Base-by-base conservation (phyloP, 2,113 vertebrate species). In the Machaerirhynchus nigripectus region DNA sequence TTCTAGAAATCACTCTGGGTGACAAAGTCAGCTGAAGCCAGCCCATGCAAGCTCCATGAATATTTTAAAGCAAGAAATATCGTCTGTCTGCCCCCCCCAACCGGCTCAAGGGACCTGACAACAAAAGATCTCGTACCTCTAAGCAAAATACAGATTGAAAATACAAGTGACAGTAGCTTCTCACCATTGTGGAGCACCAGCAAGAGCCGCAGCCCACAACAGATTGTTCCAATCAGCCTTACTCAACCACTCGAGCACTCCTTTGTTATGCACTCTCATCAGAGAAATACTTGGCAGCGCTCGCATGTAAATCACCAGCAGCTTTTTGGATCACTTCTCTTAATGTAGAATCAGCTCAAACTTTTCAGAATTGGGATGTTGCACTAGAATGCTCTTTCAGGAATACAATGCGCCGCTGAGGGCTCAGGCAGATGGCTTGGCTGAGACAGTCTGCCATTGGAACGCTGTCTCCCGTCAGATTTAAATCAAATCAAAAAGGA, bases 221-320 rank as follows among this genome's bases (percentile, higher is more conserved):
- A 95, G 85, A 86, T 79, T 91, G 95, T 90, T 96, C 87, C 84
- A 80, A 91, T 94, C 95, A 94, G 78, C 82, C 67, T 95, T 60
- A 46, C 91, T 85, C 87, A 84, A 85, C 73, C 93, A 89, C 61
- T 82, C 1, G 2, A 96, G 85, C 71, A 67, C 75, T 94, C 42
- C 84, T 96, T 96, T 95, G 93, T 93, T 94, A 67, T 47, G 55
- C 56, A 35, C 35, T 86, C 93, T 93, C 93, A 96, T 76, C 89
- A 86, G 67, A 74, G 82, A 83, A 90, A 93, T 63, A 88, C 75
- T 96, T 96, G 95, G 95, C 93, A 96, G 82, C 0, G 67, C 30
- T 83, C 81, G 55, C 84, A 91, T 69, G 85, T 56, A 93, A 96
- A 95, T 93, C 93, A 88, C 5, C 91, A 94, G 42, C 90, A 91